Base-by-base conservation (phyloP, 1,140 invertebrate species). In the Dolichoris vasculosae region DNA sequence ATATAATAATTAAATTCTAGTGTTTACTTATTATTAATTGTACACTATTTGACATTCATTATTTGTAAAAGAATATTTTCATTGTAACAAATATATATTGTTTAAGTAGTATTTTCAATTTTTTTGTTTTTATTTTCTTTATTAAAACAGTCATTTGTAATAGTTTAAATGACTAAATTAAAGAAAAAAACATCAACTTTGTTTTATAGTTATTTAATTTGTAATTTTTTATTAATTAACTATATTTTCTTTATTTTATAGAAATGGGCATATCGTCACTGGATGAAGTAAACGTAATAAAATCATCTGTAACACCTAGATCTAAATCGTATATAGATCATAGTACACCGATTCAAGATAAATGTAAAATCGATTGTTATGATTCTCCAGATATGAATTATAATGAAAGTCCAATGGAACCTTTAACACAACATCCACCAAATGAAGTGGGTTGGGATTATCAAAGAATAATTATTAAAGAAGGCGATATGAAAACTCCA, bases 371-470 rank as follows among this genome's bases (percentile, higher is more conserved):
- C 26, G 11, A 73, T 7, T 86, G n/a, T 59, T 80, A 88, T 79
- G 88, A 89, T 2, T 87, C 88, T 46, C 85, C 85, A 6, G 86
- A 89, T 35, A 63, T 88, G 8, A 85, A 90, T 76, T 89, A 89
- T 85, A 85, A 75, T 48, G 80, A 63, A 6, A 91, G 89, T 82
- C 90, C 88, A 20, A 86, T 89, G 17, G 87, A 86, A 11, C 88
- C 86, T 4, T 88, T 85, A 15, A 92, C 91, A 0, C 91, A 92
- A 48, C 90, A 92, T 48, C 88, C 88, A 0, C 88, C 87, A 48
- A 90, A 88, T 38, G 91, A 92, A 77, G 88, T 92, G 40, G 89
- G 89, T 0, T 92, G 91, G 91, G 90, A 92, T 82, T 92, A 90
- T 89, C 88, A 91, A 11, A 88, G 80, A 73, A 51, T 89, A 26